phyloP scores from a whole-genome alignment of 2,888 invertebrate species.

The Clanis bilineata region DNA sequence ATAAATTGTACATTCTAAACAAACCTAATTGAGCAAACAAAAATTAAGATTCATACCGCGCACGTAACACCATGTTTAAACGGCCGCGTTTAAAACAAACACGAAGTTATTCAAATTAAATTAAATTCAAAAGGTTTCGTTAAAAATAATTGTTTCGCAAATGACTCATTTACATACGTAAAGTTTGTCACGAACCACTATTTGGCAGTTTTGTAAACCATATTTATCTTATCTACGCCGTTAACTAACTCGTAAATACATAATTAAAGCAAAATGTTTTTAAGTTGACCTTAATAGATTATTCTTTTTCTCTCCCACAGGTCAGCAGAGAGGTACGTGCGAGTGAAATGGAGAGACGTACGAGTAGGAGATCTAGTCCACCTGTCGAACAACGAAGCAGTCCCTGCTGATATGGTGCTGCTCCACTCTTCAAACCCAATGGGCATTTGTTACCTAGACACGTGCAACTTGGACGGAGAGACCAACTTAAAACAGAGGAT shows the following conservation, averaged over 20 bases:
- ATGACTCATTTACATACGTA: not conserved
- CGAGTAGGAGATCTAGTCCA: constrained; percentile 97
- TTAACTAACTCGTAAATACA: not conserved
- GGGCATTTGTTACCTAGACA: constrained; percentile 96
- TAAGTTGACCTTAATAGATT: not conserved
- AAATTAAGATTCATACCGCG: not conserved
- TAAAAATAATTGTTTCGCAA: constrained; percentile 4
- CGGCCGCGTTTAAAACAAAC: not conserved
- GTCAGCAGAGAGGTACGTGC: constrained; percentile 90
- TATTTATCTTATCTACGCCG: not conserved
- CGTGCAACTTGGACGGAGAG: constrained; percentile 98
- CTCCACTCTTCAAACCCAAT: constrained; percentile 93
- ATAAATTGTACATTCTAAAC: not conserved
- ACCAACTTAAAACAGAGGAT: constrained; percentile 96
- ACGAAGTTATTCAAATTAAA: not conserved
- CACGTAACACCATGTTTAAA: not conserved
- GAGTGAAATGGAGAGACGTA: constrained; percentile 94
- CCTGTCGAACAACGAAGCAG: constrained; percentile 97
- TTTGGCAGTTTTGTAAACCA: not conserved
- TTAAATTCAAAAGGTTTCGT: not conserved
- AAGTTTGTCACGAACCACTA: constrained; percentile 1
- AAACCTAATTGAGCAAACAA: not conserved
- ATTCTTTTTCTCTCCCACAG: constrained; percentile 69
- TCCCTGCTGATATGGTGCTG: constrained; percentile 97
- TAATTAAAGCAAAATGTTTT: not conserved